phyloP scores from a whole-genome alignment of 2,888 invertebrate genomes.

The Drosophila siamana region DNA sequence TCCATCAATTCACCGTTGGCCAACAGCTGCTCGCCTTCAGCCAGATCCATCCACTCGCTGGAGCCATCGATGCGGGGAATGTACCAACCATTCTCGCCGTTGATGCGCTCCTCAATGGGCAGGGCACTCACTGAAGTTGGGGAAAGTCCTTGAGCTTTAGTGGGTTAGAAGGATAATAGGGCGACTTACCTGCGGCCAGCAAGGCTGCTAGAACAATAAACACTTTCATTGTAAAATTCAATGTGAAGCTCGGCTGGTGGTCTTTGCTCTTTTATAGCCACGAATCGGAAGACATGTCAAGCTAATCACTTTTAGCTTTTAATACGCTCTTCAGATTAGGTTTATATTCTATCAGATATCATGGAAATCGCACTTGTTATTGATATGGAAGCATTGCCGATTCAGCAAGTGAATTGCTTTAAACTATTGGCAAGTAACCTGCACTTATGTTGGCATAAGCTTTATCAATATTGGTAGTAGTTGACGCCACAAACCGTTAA shows the following conservation, averaged over 20 bases:
- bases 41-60: conserved; percentile 53
- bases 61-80: conserved; percentile 62
- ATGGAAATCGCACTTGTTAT: not conserved
- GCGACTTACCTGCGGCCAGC: conserved; percentile 44
- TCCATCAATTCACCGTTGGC: conserved; percentile 35
- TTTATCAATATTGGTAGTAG: not conserved
- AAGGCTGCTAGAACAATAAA: conserved; percentile 19
- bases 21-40: conserved; percentile 44
- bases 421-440: conserved; percentile 3
- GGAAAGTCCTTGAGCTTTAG: not conserved
- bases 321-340: conserved; percentile 17
- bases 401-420: not conserved
- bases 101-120: conserved; percentile 48
- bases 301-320: conserved; percentile 9
- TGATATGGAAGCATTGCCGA: not conserved
- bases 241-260: not conserved
- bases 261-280: conserved; percentile 20
- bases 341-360: conserved; percentile 5
- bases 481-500: not conserved
- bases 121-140: conserved; percentile 44
- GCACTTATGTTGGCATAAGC: not conserved
- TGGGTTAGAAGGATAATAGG: not conserved
- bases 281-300: not conserved
- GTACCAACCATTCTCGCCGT: conserved; percentile 63
- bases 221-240: not conserved